Conservation (phyloP, 2,888 invertebrate genomes). For the Cremastinae sp. region DNA sequence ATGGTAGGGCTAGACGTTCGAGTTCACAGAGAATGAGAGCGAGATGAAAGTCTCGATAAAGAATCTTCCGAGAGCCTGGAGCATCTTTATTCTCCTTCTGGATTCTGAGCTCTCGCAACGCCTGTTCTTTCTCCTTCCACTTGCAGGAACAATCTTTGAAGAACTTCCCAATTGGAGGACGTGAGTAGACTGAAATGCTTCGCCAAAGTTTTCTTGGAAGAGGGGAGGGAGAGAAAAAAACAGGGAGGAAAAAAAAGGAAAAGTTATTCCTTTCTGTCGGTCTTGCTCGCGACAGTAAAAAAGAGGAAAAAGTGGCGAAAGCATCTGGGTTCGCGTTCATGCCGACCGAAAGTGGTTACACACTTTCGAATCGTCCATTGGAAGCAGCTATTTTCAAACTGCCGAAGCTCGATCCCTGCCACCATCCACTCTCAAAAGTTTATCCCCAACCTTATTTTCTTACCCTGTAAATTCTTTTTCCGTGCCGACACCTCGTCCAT, state of each 20-base stretch:
- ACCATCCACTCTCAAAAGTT: neutral
- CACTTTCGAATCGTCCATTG: conserved; percentile 63
- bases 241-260: conserved; percentile 13
- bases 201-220: conserved; percentile 44
- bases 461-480: conserved; percentile 39
- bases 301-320: conserved; percentile 57
- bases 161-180: conserved; percentile 60
- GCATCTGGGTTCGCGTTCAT: conserved; percentile 60
- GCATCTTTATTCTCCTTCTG: conserved; percentile 38
- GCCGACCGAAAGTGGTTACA: conserved; percentile 66
- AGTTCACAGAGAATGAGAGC: conserved; percentile 24
- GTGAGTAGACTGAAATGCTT: conserved; percentile 58
- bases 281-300: conserved; percentile 2
- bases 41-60: conserved; percentile 37
- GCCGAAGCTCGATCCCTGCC: conserved; percentile 25
- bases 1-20: neutral
- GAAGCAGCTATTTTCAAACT: conserved; percentile 64
- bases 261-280: conserved; percentile 34
- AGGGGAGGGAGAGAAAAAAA: conserved; percentile 28
- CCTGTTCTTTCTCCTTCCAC: neutral
- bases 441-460: conserved; percentile 26
- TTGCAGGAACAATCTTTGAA: conserved; percentile 59
- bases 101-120: neutral
- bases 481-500: conserved; percentile 30
- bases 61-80: conserved; percentile 48